These are phyloP conservation scores for Sternotherus odoratus DNA, from an alignment of 2,797 vertebrate species.

Conservation along the genomic window DNA sequence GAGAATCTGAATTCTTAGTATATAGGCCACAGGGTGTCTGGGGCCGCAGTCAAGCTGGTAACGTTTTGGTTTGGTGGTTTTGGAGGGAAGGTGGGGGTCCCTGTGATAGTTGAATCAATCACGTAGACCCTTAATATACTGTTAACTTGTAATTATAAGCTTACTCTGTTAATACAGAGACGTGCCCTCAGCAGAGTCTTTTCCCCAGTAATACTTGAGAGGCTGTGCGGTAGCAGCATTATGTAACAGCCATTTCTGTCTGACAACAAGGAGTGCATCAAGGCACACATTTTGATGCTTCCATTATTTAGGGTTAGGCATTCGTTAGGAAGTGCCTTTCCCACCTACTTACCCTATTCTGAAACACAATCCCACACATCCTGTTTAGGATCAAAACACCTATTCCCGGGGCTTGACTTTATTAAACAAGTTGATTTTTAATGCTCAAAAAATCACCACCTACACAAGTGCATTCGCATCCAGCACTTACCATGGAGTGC, in stretches of 20 bases:
- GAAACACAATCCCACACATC: fast-evolving
- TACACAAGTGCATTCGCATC: neutral
- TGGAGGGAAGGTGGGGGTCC: neutral
- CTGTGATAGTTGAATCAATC: neutral
- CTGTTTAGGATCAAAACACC: neutral
- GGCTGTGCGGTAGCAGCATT: neutral
- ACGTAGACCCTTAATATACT: neutral
- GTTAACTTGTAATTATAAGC: neutral
- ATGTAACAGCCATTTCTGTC: neutral
- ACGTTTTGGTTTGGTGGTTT: fast-evolving
- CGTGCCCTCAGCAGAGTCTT: neutral
- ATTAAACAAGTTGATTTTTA: neutral
- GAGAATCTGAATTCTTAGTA: neutral
- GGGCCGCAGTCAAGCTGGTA: neutral
- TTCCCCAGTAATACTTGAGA: neutral
- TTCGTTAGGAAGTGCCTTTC: neutral
- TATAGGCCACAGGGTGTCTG: fast-evolving
- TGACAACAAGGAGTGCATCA: neutral
- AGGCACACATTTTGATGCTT: neutral
- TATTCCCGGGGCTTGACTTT: neutral
- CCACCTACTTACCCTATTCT: neutral
- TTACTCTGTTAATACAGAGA: neutral
- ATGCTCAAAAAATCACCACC: neutral
- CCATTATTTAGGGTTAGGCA: constrained; percentile 1
- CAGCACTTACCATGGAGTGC: neutral